Conservation (phyloP, 2,797 vertebrate genomes). For the Phrynocephalus forsythii region DNA sequence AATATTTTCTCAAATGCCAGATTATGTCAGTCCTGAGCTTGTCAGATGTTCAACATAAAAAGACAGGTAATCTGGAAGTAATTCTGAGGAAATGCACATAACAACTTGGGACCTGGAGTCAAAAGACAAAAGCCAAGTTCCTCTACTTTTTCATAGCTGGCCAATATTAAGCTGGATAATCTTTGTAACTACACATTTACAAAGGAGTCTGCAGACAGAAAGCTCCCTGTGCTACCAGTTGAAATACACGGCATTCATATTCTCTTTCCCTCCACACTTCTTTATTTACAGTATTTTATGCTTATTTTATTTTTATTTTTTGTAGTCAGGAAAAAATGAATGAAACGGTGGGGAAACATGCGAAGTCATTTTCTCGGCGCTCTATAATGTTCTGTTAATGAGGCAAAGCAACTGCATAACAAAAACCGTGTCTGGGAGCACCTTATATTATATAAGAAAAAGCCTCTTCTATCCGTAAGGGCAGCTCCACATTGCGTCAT, state of each 20-base stretch:
- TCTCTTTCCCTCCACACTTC: background rate
- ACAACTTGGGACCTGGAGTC: background rate
- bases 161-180: background rate
- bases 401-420: background rate
- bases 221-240: background rate
- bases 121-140: background rate
- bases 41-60: background rate
- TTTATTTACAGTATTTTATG: too few relatives aligned
- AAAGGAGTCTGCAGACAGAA: background rate
- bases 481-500: background rate
- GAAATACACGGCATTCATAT: background rate
- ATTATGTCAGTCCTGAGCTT: slow-evolving; percentile 25
- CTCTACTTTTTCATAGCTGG: background rate
- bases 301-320: background rate
- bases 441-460: background rate
- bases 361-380: background rate
- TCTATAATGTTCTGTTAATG: background rate
- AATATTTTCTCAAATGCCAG: background rate
- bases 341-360: background rate
- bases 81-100: slow-evolving; percentile 21
- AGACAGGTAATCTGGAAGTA: background rate
- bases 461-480: background rate
- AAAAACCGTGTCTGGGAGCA: background rate
- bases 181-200: background rate
- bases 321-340: background rate